Conservation (phyloP, 1,140 invertebrate species). For the Daktulosphaira vitifoliae region DNA sequence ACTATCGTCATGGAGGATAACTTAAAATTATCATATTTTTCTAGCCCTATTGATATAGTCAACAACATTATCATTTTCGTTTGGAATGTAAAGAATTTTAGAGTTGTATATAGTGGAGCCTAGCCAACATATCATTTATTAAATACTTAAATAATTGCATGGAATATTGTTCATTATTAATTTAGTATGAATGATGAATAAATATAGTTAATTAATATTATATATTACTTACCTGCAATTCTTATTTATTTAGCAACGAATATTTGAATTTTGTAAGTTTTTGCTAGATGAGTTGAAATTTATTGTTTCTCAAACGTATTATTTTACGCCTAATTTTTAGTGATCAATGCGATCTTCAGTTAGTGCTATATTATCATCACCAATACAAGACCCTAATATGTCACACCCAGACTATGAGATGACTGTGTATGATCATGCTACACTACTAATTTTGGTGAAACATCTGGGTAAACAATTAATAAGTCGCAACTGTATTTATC, state of each 20-base stretch:
- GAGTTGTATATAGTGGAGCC: too few species aligned
- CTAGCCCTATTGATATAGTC: too few species aligned
- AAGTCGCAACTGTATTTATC: background rate
- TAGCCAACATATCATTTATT: too few species aligned
- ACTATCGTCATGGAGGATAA: too few species aligned
- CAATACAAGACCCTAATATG: conserved; percentile 69
- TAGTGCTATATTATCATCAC: conserved; percentile 68
- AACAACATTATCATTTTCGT: too few species aligned
- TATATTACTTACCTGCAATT: background rate
- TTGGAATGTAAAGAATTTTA: too few species aligned
- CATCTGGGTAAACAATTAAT: conserved; percentile 57
- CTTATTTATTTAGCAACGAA: background rate
- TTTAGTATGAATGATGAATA: too few species aligned
- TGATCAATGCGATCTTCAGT: conserved; percentile 67
- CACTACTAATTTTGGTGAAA: conserved; percentile 73
- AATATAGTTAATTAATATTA: background rate
- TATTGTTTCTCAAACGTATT: too few species aligned
- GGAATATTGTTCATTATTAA: too few species aligned
- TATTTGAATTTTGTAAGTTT: background rate
- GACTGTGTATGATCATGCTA: conserved; percentile 81
- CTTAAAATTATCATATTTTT: too few species aligned
- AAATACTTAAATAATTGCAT: too few species aligned
- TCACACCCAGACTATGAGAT: conserved; percentile 88
- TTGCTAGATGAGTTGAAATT: too few species aligned
- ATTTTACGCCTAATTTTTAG: background rate